phyloP scores from a whole-genome alignment of 2,888 invertebrate species.

The Andricus curvator region DNA sequence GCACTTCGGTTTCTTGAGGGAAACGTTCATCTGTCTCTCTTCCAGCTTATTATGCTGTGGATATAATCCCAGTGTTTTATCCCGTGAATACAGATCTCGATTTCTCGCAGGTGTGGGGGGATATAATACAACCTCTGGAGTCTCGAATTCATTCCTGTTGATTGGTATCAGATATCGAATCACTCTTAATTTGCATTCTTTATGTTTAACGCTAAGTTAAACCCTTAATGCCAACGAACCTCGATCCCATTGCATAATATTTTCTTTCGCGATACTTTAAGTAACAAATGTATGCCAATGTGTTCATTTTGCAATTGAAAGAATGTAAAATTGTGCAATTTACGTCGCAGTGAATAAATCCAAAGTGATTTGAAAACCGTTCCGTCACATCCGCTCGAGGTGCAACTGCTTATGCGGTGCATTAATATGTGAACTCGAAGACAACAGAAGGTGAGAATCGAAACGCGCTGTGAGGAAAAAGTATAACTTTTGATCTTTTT shows the following conservation, averaged over 20 bases:
- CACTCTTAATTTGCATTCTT: not conserved
- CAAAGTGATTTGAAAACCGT: constrained; percentile 32
- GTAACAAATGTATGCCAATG: not conserved
- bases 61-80: not conserved
- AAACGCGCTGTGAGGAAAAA: not conserved
- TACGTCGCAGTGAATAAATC: constrained; percentile 31
- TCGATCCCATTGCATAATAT: not conserved
- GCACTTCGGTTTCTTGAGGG: constrained; percentile 25
- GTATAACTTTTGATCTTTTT: not conserved
- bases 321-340: constrained; percentile 30
- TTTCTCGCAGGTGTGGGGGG: constrained; percentile 4
- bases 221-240: not conserved
- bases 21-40: constrained; percentile 18
- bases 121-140: not conserved
- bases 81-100: not conserved
- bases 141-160: not conserved
- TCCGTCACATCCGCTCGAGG: constrained; percentile 22
- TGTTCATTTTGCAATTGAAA: constrained; percentile 33
- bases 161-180: not conserved
- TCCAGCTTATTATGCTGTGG: constrained; percentile 7
- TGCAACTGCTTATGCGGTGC: constrained; percentile 1
- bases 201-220: not conserved
- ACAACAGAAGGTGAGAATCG: constrained; percentile 37
- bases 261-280: not conserved
- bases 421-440: constrained; percentile 9